Base-by-base conservation (phyloP, 2,888 invertebrate genomes). In the Ormyrus thymus region DNA sequence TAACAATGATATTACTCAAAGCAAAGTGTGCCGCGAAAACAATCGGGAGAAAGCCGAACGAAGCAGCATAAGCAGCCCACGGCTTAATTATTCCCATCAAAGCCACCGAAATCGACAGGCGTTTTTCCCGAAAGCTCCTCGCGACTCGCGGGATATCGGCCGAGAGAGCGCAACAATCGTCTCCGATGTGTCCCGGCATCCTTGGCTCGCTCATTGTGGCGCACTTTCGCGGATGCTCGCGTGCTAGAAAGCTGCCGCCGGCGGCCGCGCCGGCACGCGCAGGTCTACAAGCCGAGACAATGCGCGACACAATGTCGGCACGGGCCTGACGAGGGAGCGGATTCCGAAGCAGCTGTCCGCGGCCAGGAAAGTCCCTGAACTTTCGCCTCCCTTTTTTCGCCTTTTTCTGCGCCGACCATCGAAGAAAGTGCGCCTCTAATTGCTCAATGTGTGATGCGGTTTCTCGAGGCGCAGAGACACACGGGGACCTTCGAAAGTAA, bases 321-420 rank as follows among this genome's bases (percentile, higher is more conserved):
- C 29, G 29, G 29, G 29, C 29, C 29, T 29, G 29, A 29, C 29
- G 29, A 29, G 29, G 29, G 29, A 29, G 29, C 29, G 29, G 29
- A 29, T 29, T 29, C 29, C 29, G 29, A 29, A 3, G 29, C 29
- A 29, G 29, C 29, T 29, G 29, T 4, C 29, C 29, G 29, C 29
- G 29, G 29, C 29, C 29, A 29, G 29, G 29, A 29, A 29, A 15
- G 59, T 58, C 71, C 77, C 81, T 83, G 84, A 81, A 83, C 81
- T 80, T 84, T 75, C 72, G 69, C 61, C 69, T 77, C 62, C 53
- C 13, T 51, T 11, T n/a, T 11, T 7, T 6, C 43, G 13, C 6
- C 13, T 45, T 13, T n/a, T 62, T 46, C 46, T 13, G 8, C 45
- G 10, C 6, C 29, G 29, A 29, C 0, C 29, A 29, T 29, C 1